Conservation (phyloP, 2,797 vertebrate genomes). For the Acestrorhynchus altus region DNA sequence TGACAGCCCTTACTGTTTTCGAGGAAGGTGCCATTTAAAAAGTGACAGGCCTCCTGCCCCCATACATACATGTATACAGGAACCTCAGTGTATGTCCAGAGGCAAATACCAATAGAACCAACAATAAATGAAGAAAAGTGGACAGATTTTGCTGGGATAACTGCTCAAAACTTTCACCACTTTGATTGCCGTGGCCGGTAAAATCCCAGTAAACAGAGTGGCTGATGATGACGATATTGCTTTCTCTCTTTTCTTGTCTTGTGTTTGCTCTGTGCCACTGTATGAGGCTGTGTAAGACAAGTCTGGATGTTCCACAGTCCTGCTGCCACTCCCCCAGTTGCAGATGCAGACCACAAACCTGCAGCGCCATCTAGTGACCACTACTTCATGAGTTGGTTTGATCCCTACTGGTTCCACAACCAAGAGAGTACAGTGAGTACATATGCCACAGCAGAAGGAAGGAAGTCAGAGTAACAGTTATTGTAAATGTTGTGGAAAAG, state of each 20-base stretch:
- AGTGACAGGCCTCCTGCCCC: not conserved
- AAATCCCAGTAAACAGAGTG: not conserved
- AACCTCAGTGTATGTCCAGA: not conserved
- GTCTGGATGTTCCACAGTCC: conserved; percentile 23
- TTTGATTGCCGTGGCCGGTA: conserved; percentile 8
- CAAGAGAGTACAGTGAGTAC: not conserved
- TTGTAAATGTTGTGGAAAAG: too few relatives aligned
- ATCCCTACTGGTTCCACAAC: not conserved
- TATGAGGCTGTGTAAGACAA: conserved; percentile 16
- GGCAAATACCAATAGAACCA: too few relatives aligned
- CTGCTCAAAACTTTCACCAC: not conserved
- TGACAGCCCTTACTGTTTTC: too few relatives aligned
- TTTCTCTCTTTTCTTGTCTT: not conserved
- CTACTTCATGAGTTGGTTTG: not conserved
- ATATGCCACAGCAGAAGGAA: not conserved
- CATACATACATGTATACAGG: not conserved
- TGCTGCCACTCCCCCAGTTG: not conserved
- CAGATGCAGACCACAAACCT: conserved; percentile 70
- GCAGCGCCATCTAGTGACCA: conserved; percentile 82
- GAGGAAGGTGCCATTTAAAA: too few relatives aligned
- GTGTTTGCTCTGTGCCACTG: conserved; percentile 29
- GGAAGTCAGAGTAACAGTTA: not conserved
- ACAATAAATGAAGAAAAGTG: not conserved
- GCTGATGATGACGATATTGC: not conserved
- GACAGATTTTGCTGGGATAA: too few relatives aligned